phyloP scores from a whole-genome alignment of 53 echinoderm and acorn worm species.

The Luidia sarsii region DNA sequence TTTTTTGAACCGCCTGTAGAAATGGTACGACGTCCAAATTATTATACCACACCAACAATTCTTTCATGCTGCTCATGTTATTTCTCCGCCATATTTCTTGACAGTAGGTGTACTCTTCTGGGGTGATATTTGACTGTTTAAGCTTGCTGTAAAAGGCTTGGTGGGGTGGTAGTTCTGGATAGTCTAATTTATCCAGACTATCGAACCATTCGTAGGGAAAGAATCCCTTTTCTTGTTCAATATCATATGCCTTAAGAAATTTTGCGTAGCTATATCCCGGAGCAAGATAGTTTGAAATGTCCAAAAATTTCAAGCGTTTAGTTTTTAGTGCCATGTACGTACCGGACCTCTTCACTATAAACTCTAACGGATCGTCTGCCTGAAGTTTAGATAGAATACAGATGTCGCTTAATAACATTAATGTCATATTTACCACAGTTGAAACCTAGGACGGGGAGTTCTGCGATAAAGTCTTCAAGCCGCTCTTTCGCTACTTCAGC shows the following conservation, averaged over 20 bases:
- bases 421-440: slow-evolving; percentile 53
- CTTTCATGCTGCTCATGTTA: slow-evolving; percentile 9
- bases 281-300: slow-evolving; percentile 33
- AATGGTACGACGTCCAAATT: slow-evolving; percentile 58
- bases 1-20: slow-evolving; percentile 40
- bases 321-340: slow-evolving; percentile 33
- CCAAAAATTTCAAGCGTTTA: slow-evolving; percentile 37
- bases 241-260: slow-evolving; percentile 44
- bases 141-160: slow-evolving; percentile 34
- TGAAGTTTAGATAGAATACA: slow-evolving; percentile 24
- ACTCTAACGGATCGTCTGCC: neutral
- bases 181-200: neutral
- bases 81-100: slow-evolving; percentile 34
- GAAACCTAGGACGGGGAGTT: slow-evolving; percentile 49
- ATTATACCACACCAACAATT: slow-evolving; percentile 65
- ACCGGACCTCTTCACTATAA: slow-evolving; percentile 25
- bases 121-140: slow-evolving; percentile 12
- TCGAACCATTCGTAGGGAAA: slow-evolving; percentile 58
- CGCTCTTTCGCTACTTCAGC: neutral
- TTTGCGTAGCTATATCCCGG: slow-evolving; percentile 40
- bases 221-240: slow-evolving; percentile 7
- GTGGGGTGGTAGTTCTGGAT: slow-evolving; percentile 31
- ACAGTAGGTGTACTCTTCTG: slow-evolving; percentile 35
- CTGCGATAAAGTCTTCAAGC: neutral
- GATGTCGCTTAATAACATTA: slow-evolving; percentile 19